Evolutionary conservation across 2,888 invertebrate species (phyloP), one percentile per base, ranked within the genome.

Genomic region (Drosophila macrospina): DNA sequence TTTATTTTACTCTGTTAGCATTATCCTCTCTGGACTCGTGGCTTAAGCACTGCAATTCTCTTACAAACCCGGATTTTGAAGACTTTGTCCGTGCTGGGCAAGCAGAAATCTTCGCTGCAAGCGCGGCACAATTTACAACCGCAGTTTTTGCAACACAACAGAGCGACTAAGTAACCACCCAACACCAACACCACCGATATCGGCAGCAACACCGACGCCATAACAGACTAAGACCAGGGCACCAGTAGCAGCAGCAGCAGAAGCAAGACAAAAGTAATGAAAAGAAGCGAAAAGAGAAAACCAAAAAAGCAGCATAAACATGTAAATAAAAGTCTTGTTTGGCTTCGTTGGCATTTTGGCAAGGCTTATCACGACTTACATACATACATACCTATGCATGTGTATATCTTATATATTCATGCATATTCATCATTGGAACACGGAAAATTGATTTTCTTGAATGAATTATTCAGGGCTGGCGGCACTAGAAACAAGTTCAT

Each of bases 11-110:
- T 30, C 44, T 52, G 54, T 32, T 5, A n/a, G 41, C 74, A 62
- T 10, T 78, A 62, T 10, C 74, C 44, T 16, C 26, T 34, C 56
- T 28, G 37, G 60, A 45, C 26, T 20, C 5, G 13, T 41, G 44
- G 44, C 64, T 69, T 52, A 67, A 66, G 78, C 65, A 78, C 78
- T 78, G 78, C 79, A 69, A 60, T 78, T 79, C 82, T 69, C 77
- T 77, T 73, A 65, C 82, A 87, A 90, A 90, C 90, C 90, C 90
- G 90, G 90, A 90, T 90, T 91, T 91, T 80, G 86, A 88, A 89
- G 86, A 88, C 89, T 90, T 88, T 90, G 70, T 66, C 79, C 70
- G 56, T 89, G 85, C 88, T 86, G 90, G 90, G 90, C 84, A 84
- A 84, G 60, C 90, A 90, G 91, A 81, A 90, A 87, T 47, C 51